Conservation (phyloP, 2,888 invertebrate genomes). For the Dione vanillae region DNA sequence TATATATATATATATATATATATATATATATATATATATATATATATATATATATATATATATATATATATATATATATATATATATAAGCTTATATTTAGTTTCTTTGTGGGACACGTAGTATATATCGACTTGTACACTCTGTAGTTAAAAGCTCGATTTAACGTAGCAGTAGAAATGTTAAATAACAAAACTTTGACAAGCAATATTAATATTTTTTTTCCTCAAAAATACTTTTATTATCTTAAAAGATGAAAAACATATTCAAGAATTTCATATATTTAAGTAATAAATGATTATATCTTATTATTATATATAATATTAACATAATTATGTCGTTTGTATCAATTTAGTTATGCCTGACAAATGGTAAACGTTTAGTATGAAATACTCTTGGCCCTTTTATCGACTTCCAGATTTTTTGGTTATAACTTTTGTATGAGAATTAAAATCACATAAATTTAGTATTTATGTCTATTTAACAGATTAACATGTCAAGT, state of each 20-base stretch:
- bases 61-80: no score
- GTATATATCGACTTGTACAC: no score
- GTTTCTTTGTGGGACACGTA: neutral
- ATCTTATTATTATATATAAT: constrained; percentile 35
- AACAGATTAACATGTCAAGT: constrained; percentile 37
- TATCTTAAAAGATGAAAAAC: no score
- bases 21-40: no score
- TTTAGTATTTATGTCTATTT: constrained; percentile 43
- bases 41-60: no score
- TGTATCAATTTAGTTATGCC: constrained; percentile 65
- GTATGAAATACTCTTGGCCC: constrained; percentile 55
- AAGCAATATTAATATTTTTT: no score
- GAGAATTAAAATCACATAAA: constrained; percentile 45
- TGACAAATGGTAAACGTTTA: constrained; percentile 74
- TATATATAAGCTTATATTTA: neutral
- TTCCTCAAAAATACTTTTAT: no score
- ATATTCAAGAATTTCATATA: neutral
- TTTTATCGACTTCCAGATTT: constrained; percentile 51
- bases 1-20: no score
- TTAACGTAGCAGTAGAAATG: no score
- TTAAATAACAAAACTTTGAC: no score
- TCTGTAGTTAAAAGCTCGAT: no score
- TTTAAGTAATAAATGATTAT: constrained; percentile 13
- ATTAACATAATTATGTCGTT: constrained; percentile 66
- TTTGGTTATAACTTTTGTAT: constrained; percentile 44